Evolutionary conservation across 1,140 invertebrate species (phyloP).

Genomic region (Spodoptera litura): DNA sequence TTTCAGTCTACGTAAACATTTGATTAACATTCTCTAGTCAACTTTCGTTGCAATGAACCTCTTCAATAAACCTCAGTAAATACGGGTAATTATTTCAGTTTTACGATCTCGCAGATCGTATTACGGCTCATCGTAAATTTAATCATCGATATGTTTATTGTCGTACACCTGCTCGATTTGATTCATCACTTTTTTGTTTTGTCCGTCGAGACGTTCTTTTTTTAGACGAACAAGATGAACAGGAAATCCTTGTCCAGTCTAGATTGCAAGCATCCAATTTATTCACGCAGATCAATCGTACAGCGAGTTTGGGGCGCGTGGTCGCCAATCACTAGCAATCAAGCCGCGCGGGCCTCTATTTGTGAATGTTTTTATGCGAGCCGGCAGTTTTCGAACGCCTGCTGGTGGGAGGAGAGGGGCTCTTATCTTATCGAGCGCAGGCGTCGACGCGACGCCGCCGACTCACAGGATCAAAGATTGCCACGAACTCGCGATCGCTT

Average conservation of each 20-base stretch:
- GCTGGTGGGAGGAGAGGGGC: slow-evolving; percentile 55
- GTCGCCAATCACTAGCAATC: slow-evolving; percentile 61
- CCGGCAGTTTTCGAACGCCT: slow-evolving; percentile 51
- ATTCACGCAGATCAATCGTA: slow-evolving; percentile 61
- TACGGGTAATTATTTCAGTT: slow-evolving; percentile 54
- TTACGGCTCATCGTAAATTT: slow-evolving; percentile 60
- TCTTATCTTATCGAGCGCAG: slow-evolving; percentile 74
- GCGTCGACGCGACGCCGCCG: slow-evolving; percentile 67
- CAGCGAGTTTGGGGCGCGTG: slow-evolving; percentile 56
- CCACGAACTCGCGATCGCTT: slow-evolving; percentile 49
- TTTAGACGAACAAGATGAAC: slow-evolving; percentile 27
- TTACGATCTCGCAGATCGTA: slow-evolving; percentile 58
- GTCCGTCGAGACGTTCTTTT: slow-evolving; percentile 39
- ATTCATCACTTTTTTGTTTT: slow-evolving; percentile 47
- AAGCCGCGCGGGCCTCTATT: slow-evolving; percentile 65
- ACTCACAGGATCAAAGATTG: slow-evolving; percentile 60
- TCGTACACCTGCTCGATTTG: slow-evolving; percentile 59
- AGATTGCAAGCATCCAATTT: slow-evolving; percentile 49
- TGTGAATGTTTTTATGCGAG: slow-evolving; percentile 70
- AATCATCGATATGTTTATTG: slow-evolving; percentile 57
- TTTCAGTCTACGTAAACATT: slow-evolving; percentile 14
- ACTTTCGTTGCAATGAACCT: background rate
- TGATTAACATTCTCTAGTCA: slow-evolving; percentile 20
- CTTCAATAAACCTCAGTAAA: slow-evolving; percentile 30
- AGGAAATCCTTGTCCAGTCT: slow-evolving; percentile 43